Conservation (phyloP, 2,888 invertebrate species). For the Mythimna impura region DNA sequence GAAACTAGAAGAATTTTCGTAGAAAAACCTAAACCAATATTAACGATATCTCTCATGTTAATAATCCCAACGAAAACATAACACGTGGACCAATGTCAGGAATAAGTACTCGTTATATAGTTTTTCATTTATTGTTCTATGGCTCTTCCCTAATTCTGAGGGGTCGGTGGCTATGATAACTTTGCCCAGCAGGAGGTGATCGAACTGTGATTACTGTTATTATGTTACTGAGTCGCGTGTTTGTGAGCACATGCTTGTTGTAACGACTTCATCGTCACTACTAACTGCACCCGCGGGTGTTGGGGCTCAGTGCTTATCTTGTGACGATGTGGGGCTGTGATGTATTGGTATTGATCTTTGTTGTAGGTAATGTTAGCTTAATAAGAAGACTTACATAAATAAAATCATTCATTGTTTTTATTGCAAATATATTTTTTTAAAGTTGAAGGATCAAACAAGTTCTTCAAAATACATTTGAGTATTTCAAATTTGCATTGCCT, state of each 20-base stretch:
- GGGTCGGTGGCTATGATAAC: conserved; percentile 13
- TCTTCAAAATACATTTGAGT: background rate
- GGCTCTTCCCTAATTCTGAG: background rate
- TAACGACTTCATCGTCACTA: conserved; percentile 28
- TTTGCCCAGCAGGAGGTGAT: conserved; percentile 21
- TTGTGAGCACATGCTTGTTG: conserved; percentile 16
- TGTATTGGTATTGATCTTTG: background rate
- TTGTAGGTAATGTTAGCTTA: background rate
- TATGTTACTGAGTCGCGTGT: conserved; percentile 3
- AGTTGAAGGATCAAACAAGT: background rate
- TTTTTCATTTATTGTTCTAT: background rate
- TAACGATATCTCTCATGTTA: background rate
- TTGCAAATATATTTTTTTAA: background rate
- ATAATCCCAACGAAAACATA: conserved; percentile 14
- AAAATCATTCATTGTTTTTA: background rate
- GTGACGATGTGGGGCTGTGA: background rate
- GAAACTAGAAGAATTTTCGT: conserved; percentile 4
- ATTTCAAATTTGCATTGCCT: background rate
- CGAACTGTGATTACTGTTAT: conserved; percentile 20
- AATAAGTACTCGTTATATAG: background rate
- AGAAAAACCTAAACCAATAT: conserved; percentile 21
- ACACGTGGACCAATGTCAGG: background rate
- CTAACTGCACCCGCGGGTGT: conserved; percentile 27
- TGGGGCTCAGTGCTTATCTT: background rate
- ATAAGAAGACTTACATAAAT: background rate